Conservation (phyloP, 2,113 vertebrate species). For the Orycteropus afer region DNA sequence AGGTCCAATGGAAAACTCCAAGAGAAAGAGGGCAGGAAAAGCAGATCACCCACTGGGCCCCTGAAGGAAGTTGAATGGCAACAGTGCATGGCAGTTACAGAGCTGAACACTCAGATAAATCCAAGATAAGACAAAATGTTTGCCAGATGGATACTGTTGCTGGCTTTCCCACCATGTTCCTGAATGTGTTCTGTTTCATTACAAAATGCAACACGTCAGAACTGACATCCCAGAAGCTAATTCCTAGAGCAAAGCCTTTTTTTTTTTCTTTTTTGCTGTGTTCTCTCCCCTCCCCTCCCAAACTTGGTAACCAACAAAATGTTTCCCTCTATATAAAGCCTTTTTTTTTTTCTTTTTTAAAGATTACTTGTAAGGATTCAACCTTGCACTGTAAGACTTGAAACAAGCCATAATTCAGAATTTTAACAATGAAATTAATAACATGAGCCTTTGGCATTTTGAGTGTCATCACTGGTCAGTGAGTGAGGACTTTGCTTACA, state of each 20-base stretch:
- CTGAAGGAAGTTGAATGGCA: slow-evolving; percentile 45
- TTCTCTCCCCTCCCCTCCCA: too few relatives aligned
- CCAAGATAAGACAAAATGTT: slow-evolving; percentile 10
- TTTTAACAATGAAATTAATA: neutral
- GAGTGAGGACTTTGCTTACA: slow-evolving; percentile 73
- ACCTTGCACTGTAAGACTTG: neutral
- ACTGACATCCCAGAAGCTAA: neutral
- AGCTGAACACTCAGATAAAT: neutral
- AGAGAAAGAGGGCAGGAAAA: slow-evolving; percentile 33
- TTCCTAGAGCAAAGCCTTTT: neutral
- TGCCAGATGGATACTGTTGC: neutral
- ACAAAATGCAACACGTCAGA: neutral
- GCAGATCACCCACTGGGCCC: neutral
- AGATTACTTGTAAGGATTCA: neutral
- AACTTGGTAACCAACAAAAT: too few relatives aligned
- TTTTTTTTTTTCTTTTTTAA: too few relatives aligned
- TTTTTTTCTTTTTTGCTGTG: neutral
- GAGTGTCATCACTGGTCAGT: slow-evolving; percentile 9
- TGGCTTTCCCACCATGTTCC: neutral
- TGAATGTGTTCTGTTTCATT: neutral
- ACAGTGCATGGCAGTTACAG: slow-evolving; percentile 21
- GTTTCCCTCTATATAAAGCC: too few relatives aligned
- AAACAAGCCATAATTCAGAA: neutral
- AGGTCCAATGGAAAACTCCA: slow-evolving; percentile 46
- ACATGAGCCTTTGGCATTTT: accelerated